Evolutionary conservation across 2,113 vertebrate species (phyloP).

Genomic region (Bubo scandiacus): DNA sequence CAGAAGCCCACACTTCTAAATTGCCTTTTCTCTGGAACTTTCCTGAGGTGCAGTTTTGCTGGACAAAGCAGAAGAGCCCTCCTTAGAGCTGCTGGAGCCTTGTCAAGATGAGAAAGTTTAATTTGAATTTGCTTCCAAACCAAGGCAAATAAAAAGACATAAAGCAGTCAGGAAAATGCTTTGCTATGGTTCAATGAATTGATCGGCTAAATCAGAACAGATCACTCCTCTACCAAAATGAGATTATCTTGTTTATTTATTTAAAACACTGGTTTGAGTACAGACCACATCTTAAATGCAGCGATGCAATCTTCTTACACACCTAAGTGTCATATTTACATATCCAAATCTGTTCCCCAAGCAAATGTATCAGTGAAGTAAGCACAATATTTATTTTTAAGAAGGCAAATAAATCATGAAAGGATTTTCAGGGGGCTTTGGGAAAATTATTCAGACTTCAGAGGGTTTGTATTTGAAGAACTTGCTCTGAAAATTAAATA

Average conservation of each 20-base stretch:
- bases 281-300: background rate
- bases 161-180: background rate
- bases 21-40: background rate
- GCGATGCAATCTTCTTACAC: background rate
- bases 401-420: background rate
- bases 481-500: background rate
- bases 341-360: background rate
- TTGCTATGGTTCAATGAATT: background rate
- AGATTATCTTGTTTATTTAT: background rate
- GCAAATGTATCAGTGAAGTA: accelerated
- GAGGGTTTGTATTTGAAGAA: background rate
- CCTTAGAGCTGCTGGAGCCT: background rate
- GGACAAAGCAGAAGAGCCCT: background rate
- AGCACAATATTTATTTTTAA: background rate
- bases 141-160: background rate
- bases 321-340: accelerated
- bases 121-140: background rate
- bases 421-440: background rate
- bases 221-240: background rate
- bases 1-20: background rate
- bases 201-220: background rate
- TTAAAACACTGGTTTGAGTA: background rate
- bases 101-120: background rate
- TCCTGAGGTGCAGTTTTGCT: background rate
- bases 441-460: background rate